Evolutionary conservation across 2,888 invertebrate species (phyloP), one percentile per base, ranked within the genome.

Genomic region (Argyresthia goedartella): DNA sequence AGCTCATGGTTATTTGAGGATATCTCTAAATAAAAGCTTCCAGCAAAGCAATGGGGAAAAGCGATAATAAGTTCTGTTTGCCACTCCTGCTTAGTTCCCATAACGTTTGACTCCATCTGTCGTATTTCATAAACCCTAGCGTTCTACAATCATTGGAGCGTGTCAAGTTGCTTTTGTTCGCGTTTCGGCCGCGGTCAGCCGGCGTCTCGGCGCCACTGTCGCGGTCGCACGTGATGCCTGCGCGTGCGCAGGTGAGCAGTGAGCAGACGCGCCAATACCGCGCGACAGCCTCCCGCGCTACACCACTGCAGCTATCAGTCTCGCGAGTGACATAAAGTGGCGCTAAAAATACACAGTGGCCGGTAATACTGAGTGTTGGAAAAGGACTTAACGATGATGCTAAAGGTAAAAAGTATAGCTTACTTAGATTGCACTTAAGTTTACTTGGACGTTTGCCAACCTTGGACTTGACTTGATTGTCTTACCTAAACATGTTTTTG

Each of bases 221-320:
- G 59, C 60, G 63, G 55, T 54, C 66, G 81, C 85, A 84, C 84
- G 82, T 85, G 84, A 84, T 76, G 73, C 63, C 68, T 71, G 76
- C 79, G 82, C 81, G 63, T 57, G 76, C 75, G 74, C 76, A 70
- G 35, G 60, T 64, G 81, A 81, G 79, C 82, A 82, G 60, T 64
- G 81, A 81, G 79, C 82, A 82, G 81, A 81, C 76, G 76, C 73
- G 72, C 69, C 61, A 67, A 62, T 66, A 66, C 67, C 66, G 80
- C 84, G 81, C 78, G 67, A 80, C 76, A 82, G 79, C 82, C 84
- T 84, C 79, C 73, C 78, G 79, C 69, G 76, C 77, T 73, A 10
- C 42, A n/a, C 36, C 36, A n/a, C 14, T 45, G 34, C 42, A 34
- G n/a, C n/a, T n/a, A 50, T 47, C 14, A 16, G 35, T 16, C 45